A percentile compares a stretch with the other conserved stretches of the same genome.
phyloP scores from a whole-genome alignment of 2,797 vertebrate genomes.

The Galagoides demidoff region DNA sequence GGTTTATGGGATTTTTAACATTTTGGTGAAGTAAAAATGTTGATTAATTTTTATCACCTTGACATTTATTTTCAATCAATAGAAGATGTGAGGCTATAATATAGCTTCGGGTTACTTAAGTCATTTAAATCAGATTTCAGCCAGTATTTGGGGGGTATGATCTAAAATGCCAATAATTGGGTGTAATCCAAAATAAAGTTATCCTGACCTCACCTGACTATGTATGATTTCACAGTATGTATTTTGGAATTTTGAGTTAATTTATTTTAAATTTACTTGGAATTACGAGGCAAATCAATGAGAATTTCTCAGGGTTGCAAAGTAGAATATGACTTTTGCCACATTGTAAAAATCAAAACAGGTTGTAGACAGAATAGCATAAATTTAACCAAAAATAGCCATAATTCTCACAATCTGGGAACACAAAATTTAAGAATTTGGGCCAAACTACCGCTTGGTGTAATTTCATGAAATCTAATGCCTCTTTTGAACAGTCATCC shows the following conservation, averaged over 20 bases:
- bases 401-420: not conserved
- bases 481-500: not conserved
- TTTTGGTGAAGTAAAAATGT: conserved; percentile 71
- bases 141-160: not conserved
- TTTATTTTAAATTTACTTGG: conserved; percentile 12
- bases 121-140: conserved; percentile 48
- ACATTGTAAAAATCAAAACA: conserved; percentile 25
- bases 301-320: not conserved
- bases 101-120: not conserved
- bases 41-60: conserved; percentile 69
- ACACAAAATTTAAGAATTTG: not conserved
- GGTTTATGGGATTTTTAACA: conserved; percentile 66
- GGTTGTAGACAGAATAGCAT: not conserved
- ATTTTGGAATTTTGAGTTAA: not conserved
- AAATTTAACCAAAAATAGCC: accelerated
- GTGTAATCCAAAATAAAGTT: conserved; percentile 11
- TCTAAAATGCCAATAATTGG: not conserved
- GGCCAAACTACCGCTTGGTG: not conserved
- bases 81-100: not conserved
- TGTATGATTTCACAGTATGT: not conserved
- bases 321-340: not conserved
- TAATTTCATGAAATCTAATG: not conserved
- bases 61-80: conserved; percentile 75
- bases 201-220: not conserved
- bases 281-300: not conserved